Base-by-base conservation (phyloP, 2,888 invertebrate species). In the Lasioglossum morio region DNA sequence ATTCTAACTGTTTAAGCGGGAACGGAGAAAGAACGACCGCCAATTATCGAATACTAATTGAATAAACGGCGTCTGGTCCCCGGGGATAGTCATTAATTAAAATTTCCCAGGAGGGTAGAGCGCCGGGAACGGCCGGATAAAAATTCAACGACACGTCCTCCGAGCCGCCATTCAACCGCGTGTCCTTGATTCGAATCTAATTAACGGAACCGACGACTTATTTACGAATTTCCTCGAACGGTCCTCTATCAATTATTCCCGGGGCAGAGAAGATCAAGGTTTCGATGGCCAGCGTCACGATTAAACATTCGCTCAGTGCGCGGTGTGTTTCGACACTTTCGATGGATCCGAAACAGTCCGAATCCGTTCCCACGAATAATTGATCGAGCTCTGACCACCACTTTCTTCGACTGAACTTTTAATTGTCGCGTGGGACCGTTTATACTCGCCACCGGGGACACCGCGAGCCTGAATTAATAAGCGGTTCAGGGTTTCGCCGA, bases 221-320 rank as follows among this genome's bases (percentile, higher is more conserved):
- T 84, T 84, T 74, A 63, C 40, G 72, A 63, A 27, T 70, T 84
- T 74, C 12, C 30, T 12, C 73, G 40, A 37, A 48, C 23, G 12
- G 23, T 30, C 30, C 43, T 53, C n/a, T 1, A 60, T 70, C 48
- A 78, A 83, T 84, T 83, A 84, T 84, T 84, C 23, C 53, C 84
- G 23, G 27, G n/a, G 30, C 10, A 4, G 34, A 40, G 27, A 70
- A 53, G 77, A 48, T 66, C 46, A 77, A 77, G 70, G 74, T 84
- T 69, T 53, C 12, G 16, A 10, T 23, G 37, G 37, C 23, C 69
- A 23, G 4, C 37, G 69, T 4, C 69, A 23, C 0, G 4, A 69
- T 69, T 69, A n/a, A 69, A 69, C 19, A 34, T 66, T 66, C 69
- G 37, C 69, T n/a, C 23, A 4, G 3, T n/a, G 10, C 53, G n/a